These are phyloP conservation scores for Cladorhizidae sp. DNA, from an alignment of 37 sponge, comb jelly and placozoan species.

Conservation along the genomic window DNA sequence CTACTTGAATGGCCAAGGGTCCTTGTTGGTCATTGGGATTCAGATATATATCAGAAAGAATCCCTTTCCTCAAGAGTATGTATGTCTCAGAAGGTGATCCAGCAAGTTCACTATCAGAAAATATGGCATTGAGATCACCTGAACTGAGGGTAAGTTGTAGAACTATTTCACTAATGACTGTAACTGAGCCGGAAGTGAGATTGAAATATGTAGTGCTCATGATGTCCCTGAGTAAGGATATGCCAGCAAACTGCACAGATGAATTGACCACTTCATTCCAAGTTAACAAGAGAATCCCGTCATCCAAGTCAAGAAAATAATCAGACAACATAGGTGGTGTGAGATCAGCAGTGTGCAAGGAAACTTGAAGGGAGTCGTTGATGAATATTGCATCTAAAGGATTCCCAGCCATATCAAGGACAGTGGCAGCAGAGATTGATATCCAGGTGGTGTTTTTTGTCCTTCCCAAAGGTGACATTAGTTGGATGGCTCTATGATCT, in stretches of 20 bases:
- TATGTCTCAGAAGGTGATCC: constrained; percentile 60
- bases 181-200: constrained; percentile 57
- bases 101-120: constrained; percentile 62
- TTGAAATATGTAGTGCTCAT: constrained; percentile 12
- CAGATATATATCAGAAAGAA: constrained; percentile 57
- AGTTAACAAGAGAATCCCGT: constrained; percentile 55
- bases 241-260: constrained; percentile 37
- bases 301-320: constrained; percentile 65
- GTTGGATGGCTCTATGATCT: constrained; percentile 71
- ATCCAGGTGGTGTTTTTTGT: constrained; percentile 45
- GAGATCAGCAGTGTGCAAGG: constrained; percentile 63
- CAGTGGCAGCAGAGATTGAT: constrained; percentile 50
- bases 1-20: constrained; percentile 26
- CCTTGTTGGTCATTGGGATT: constrained; percentile 67
- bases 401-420: constrained; percentile 68
- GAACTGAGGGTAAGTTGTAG: constrained; percentile 37
- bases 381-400: constrained; percentile 32
- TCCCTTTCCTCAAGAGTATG: constrained; percentile 40
- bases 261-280: constrained; percentile 77
- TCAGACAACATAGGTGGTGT: constrained; percentile 59
- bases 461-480: constrained; percentile 66
- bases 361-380: constrained; percentile 38
- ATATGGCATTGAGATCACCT: constrained; percentile 77
- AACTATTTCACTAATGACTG: constrained; percentile 4
- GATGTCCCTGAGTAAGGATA: constrained; percentile 38